Base-by-base conservation (phyloP, 2,113 vertebrate species). In the Tichodroma muraria region DNA sequence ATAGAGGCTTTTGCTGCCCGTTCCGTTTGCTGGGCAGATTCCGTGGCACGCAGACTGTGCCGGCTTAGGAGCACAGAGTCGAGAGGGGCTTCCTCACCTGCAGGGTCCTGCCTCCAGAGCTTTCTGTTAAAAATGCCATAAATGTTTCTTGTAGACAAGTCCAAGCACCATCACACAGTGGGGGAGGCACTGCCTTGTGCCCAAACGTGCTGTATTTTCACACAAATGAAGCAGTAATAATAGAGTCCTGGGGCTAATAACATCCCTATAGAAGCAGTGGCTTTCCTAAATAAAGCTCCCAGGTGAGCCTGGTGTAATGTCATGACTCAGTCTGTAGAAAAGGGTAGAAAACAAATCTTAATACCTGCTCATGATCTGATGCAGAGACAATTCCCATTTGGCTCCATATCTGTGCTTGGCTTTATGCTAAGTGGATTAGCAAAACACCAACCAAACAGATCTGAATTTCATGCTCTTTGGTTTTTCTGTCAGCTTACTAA, bases 381-480 rank as follows among this genome's bases (percentile, higher is more conserved):
- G 56, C 35, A 54, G 68, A 68, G 80, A 83, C 87, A 94, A 95
- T 93, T 94, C 95, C 80, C 90, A 75, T 85, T 90, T 88, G 92
- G 94, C 94, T 94, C 27, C 24, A 3, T 90, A 93, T 73, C 85
- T 94, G 17, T 93, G 72, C 69, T 71, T 86, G 90, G 76, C 72
- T 96, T 94, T 94, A 71, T 84, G 88, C 64, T 92, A 93, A 93
- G 82, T 96, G 72, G 88, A 94, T 96, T 96, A 96, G 72, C 85
- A 93, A 94, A 94, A 80, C 82, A 90, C 68, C 94, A 70, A 80
- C 79, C 42, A 84, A 95, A 96, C 44, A 44, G 64, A 91, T 95
- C 88, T 92, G 88, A 95, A 95, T 96, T 95, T 96, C 85, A 92
- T 88, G 92, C 88, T 95, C 85, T 90, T 95, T 93, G 85, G 54